Conservation (phyloP, 2,113 vertebrate species). For the Corvus cornix region DNA sequence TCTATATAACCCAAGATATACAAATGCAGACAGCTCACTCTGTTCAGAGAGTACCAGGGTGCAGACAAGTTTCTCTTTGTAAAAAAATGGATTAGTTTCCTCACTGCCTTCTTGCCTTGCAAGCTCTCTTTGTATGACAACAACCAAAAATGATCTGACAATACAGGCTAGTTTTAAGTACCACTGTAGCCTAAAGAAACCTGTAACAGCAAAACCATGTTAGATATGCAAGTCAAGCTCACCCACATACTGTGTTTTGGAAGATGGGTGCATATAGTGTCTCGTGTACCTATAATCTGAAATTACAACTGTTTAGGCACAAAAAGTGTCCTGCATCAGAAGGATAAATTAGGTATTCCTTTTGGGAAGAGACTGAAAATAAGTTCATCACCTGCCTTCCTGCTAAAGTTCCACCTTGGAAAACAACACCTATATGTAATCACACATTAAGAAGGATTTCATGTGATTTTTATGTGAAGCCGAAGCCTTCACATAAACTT, state of each 20-base stretch:
- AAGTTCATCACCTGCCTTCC: background rate
- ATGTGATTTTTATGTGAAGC: background rate
- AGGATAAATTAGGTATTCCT: background rate
- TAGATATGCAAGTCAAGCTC: background rate
- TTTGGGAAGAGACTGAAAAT: background rate
- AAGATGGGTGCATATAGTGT: background rate
- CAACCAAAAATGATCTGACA: background rate
- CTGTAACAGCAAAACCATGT: background rate
- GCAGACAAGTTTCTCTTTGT: background rate
- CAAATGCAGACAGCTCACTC: background rate
- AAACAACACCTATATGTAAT: rapidly evolving
- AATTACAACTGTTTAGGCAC: background rate
- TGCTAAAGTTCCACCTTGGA: background rate
- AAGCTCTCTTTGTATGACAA: background rate
- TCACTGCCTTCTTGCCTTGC: background rate
- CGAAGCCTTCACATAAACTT: background rate
- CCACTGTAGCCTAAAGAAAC: background rate
- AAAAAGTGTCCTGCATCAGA: background rate
- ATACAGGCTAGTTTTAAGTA: background rate
- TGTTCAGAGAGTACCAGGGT: background rate
- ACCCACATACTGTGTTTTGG: background rate
- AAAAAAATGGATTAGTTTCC: background rate
- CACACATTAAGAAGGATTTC: background rate
- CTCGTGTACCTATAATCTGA: background rate
- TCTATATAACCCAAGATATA: background rate